Evolutionary conservation across 2,113 vertebrate genomes (phyloP).

Genomic region (Polyodon spathula): DNA sequence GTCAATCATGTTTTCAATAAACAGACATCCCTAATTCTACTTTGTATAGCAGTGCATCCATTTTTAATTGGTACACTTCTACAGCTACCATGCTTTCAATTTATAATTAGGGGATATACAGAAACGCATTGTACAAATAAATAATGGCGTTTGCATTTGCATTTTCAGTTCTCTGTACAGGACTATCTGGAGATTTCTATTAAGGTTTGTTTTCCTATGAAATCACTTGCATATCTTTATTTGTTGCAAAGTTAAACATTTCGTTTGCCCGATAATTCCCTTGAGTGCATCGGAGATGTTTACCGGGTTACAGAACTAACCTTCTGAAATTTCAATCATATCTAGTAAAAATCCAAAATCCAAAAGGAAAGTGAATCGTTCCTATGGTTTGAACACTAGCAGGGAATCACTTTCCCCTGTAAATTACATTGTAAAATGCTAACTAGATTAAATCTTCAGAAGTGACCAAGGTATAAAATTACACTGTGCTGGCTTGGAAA

Average conservation of each 20-base stretch:
- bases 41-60: too few relatives aligned
- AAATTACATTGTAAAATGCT: constrained; percentile 21
- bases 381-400: too few relatives aligned
- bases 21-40: too few relatives aligned
- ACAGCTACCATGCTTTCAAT: constrained; percentile 5
- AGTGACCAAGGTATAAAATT: not conserved
- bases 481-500: constrained; percentile 19
- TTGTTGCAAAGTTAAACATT: too few relatives aligned
- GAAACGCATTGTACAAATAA: constrained; percentile 13
- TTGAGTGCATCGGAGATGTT: too few relatives aligned
- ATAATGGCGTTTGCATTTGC: constrained; percentile 11
- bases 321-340: too few relatives aligned
- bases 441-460: constrained; percentile 7
- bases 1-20: too few relatives aligned
- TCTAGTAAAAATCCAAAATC: too few relatives aligned
- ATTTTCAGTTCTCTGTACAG: constrained; percentile 8
- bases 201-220: not conserved
- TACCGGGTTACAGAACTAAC: too few relatives aligned
- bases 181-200: not conserved
- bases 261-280: too few relatives aligned
- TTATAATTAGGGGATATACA: constrained; percentile 1
- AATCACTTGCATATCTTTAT: too few relatives aligned
- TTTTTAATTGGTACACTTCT: constrained; percentile 14
- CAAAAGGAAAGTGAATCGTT: too few relatives aligned
- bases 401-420: not conserved